These are phyloP conservation scores for Clarias macrocephalus DNA, from an alignment of 2,113 vertebrate species.

Conservation along the genomic window DNA sequence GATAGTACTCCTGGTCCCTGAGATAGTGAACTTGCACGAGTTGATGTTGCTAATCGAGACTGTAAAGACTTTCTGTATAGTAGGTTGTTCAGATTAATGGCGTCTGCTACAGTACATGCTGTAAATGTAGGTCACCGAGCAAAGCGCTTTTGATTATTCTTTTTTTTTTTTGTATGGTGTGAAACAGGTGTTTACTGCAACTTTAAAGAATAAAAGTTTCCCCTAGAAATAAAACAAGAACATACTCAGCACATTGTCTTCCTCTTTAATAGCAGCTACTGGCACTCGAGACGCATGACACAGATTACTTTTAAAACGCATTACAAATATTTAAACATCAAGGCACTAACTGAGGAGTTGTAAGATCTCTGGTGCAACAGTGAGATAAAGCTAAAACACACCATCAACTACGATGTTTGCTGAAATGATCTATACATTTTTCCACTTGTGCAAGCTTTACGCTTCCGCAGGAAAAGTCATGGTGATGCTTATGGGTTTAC, in stretches of 20 bases:
- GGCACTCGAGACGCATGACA: not conserved
- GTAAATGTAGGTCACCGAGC: not conserved
- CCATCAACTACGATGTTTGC: not conserved
- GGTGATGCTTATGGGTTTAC: slow-evolving; percentile 73
- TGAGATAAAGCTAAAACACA: not conserved
- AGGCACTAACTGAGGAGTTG: not conserved
- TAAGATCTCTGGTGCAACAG: not conserved
- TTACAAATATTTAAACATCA: not conserved
- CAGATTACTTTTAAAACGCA: not conserved
- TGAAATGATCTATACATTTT: not conserved
- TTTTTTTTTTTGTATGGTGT: not conserved
- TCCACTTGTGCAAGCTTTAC: too few species aligned
- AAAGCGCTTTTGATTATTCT: not conserved
- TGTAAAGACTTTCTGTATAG: not conserved
- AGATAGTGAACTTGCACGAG: not conserved
- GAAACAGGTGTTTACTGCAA: not conserved
- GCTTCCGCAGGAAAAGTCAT: not conserved
- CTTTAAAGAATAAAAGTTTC: not conserved
- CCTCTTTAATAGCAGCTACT: not conserved
- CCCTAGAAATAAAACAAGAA: not conserved
- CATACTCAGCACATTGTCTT: not conserved
- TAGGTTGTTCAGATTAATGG: not conserved
- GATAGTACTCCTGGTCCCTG: not conserved
- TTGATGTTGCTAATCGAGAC: not conserved
- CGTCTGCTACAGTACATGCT: not conserved